Base-by-base conservation (phyloP, 2,888 invertebrate species). In the Drosophila affinis region DNA sequence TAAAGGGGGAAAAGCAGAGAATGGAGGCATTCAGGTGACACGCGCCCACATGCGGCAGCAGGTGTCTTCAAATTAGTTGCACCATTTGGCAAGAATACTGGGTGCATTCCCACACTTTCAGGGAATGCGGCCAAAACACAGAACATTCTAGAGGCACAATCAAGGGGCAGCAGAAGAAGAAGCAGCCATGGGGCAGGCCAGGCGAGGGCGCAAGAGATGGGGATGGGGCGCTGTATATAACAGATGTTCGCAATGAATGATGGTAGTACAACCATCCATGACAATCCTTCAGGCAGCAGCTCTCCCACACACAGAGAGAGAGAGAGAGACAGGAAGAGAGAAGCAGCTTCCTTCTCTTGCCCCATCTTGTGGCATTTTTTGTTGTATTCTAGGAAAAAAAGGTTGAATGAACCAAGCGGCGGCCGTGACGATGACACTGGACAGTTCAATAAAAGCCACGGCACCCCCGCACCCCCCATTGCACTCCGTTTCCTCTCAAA, bases 11-110 rank as follows among this genome's bases (percentile, higher is more conserved):
- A 12, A 4, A 3, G 21, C 21, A 21, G 21, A 21, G 21, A 21
- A 17, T 2, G 39, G 9, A 5, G 9, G 18, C 44, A 34, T 53
- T 46, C n/a, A 32, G 18, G 14, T 14, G 21, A 10, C 44, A 45
- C 45, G 55, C 55, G 45, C 45, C 45, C 34, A 27, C 14, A 18
- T 6, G 49, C 21, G 18, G 79, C 68, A 83, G 72, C 80, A 81
- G 83, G 81, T 81, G 81, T 81, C 55, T 51, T 72, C 75, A 53
- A 72, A 74, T 81, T 79, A 72, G 72, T 62, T 80, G 83, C 65
- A 78, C 76, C 73, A 83, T 83, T 76, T 68, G 51, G 62, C 56
- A 34, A 44, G 52, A 65, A 52, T 46, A 48, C 55, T 18, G 14
- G 9, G 3, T 12, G 62, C 5, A 18, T 29, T 63, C 64, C 34